These are phyloP conservation scores for Catocala nupta DNA, from an alignment of 2,888 invertebrate genomes.

Conservation along the genomic window DNA sequence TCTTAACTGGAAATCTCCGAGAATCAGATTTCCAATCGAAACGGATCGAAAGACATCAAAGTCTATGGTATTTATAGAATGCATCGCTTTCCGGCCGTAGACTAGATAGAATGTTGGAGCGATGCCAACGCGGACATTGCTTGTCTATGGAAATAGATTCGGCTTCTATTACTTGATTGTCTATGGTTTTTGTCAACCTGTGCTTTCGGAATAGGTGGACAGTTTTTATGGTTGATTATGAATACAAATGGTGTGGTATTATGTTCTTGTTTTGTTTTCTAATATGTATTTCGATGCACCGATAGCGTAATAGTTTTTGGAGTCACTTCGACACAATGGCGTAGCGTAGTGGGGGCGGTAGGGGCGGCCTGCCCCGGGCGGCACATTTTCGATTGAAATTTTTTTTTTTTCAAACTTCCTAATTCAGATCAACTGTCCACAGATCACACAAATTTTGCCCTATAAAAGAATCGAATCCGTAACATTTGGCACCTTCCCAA, in stretches of 20 bases:
- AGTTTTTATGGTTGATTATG: slow-evolving; percentile 15
- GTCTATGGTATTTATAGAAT: slow-evolving; percentile 63
- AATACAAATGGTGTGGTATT: too few species aligned
- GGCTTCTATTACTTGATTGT: slow-evolving; percentile 55
- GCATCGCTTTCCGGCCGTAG: slow-evolving; percentile 62
- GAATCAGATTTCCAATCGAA: slow-evolving; percentile 55
- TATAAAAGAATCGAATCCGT: too few species aligned
- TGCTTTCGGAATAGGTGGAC: slow-evolving; percentile 20
- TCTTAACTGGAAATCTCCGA: slow-evolving; percentile 16
- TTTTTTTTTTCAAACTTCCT: too few species aligned
- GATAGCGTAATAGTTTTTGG: too few species aligned
- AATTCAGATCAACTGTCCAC: too few species aligned
- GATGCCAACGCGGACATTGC: slow-evolving; percentile 55
- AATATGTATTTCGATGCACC: too few species aligned
- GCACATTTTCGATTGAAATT: too few species aligned
- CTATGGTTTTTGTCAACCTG: slow-evolving; percentile 55
- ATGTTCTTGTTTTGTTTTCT: too few species aligned
- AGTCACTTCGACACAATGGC: too few species aligned
- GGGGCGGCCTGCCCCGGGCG: too few species aligned
- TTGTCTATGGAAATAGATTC: slow-evolving; percentile 58
- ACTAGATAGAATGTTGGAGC: slow-evolving; percentile 59
- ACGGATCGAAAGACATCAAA: slow-evolving; percentile 63
- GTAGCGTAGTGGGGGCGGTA: too few species aligned
- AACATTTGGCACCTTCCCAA: not conserved
- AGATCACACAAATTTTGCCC: too few species aligned